Percentiles rank a stretch among this genome's conserved stretches.
phyloP scores from a whole-genome alignment of 2,888 invertebrate species.

The Andrena camellia region DNA sequence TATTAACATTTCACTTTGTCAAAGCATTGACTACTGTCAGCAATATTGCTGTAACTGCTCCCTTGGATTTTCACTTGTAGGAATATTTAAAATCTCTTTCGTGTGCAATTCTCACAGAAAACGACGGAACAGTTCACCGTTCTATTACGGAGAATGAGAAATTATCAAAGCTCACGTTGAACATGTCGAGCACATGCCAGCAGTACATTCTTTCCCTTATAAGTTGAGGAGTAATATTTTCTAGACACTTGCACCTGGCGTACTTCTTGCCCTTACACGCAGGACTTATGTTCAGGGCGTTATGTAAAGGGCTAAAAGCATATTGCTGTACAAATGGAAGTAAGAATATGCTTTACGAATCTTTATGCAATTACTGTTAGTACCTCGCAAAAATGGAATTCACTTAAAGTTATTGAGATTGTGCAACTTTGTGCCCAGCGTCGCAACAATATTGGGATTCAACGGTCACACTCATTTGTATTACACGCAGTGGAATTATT shows the following conservation, averaged over 20 bases:
- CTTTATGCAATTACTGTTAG: neutral
- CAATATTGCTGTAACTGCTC: too few relatives aligned
- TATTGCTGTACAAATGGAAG: neutral
- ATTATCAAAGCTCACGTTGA: neutral
- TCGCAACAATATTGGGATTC: neutral
- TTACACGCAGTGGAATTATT: conserved; percentile 42
- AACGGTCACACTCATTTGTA: conserved; percentile 1
- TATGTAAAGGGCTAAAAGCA: too few relatives aligned
- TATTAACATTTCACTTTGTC: too few relatives aligned
- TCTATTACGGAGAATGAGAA: neutral
- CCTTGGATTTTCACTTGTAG: neutral
- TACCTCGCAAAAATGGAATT: neutral
- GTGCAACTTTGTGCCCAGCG: neutral
- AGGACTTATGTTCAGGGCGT: too few relatives aligned
- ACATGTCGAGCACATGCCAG: neutral
- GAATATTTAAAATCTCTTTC: neutral
- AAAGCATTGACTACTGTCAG: too few relatives aligned
- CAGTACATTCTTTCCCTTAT: too few relatives aligned
- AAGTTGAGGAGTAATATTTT: too few relatives aligned
- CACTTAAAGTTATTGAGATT: neutral
- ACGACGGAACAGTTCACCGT: too few relatives aligned
- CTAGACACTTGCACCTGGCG: too few relatives aligned
- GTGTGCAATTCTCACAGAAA: too few relatives aligned
- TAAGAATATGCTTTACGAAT: neutral
- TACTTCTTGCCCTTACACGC: too few relatives aligned